These are phyloP conservation scores for Drosophila neoperkinsi DNA, from an alignment of 2,888 invertebrate genomes.

Conservation along the genomic window DNA sequence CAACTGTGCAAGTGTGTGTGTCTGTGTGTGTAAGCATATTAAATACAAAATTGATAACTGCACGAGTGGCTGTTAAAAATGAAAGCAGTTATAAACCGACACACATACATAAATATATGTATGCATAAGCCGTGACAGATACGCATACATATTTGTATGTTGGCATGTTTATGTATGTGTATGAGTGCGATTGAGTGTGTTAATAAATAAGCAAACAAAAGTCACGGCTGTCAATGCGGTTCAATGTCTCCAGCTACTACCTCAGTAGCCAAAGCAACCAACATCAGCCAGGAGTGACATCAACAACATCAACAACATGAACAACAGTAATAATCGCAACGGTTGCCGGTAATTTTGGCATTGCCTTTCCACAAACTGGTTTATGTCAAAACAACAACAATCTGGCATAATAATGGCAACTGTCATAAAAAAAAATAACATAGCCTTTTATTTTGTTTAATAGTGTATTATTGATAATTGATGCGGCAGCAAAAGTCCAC, in stretches of 20 bases:
- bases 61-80: slow-evolving; percentile 58
- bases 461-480: slow-evolving; percentile 42
- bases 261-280: slow-evolving; percentile 21
- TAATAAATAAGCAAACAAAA: slow-evolving; percentile 70
- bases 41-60: slow-evolving; percentile 70
- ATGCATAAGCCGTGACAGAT: slow-evolving; percentile 4
- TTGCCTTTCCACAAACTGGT: slow-evolving; percentile 69
- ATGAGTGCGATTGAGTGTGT: slow-evolving; percentile 46
- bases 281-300: slow-evolving; percentile 23
- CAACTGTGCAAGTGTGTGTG: slow-evolving; percentile 27
- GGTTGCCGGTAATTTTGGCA: slow-evolving; percentile 69
- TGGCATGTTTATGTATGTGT: slow-evolving; percentile 1
- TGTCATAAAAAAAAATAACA: slow-evolving; percentile 30
- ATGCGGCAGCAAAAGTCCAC: slow-evolving; percentile 27
- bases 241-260: slow-evolving; percentile 63
- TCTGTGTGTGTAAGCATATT: slow-evolving; percentile 33
- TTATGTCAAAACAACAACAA: slow-evolving; percentile 42
- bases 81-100: slow-evolving; percentile 32
- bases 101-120: slow-evolving; percentile 4
- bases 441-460: slow-evolving; percentile 27
- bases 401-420: slow-evolving; percentile 22
- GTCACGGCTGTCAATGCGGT: slow-evolving; percentile 72
- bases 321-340: slow-evolving; percentile 45
- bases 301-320: slow-evolving; percentile 19
- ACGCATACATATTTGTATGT: not conserved